Base-by-base conservation (phyloP, 2,888 invertebrate genomes). In the Aricia artaxerxes region DNA sequence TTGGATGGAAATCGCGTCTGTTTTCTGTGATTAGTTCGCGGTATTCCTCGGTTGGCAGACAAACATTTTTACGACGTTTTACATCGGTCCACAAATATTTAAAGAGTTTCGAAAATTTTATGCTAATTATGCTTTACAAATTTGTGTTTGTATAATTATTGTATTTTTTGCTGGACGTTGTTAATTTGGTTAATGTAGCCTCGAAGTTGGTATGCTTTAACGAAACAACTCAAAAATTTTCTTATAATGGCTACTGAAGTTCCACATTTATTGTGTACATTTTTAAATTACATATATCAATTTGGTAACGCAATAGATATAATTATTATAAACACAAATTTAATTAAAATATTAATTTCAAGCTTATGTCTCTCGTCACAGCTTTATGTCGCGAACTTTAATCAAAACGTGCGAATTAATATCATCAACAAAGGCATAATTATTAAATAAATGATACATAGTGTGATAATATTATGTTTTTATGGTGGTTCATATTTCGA, bases 41-140 rank as follows among this genome's bases (percentile, higher is more conserved):
- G 76, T 76, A 76, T 76, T 76, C 76, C 57, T 24, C 16, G 2
- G 57, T 38, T 57, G 75, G 75, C 9, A 44, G 49, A 31, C 31
- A 76, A 53, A 35, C 35, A 76, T 76, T 76, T 76, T 76, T 76
- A 76, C 76, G 76, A 76, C 57, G 76, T 57, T 76, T 53, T 76
- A 76, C 76, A 76, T 76, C 35, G 76, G 49, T 35, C 13, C 76
- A 53, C 49, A 76, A 76, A 76, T 76, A 76, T 76, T 57, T 35
- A 2, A 76, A 35, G 57, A 13, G 57, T 76, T 76, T 76, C 49
- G 35, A 57, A 57, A 57, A 76, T 35, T 57, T 76, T 57, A 76
- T 76, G 76, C 49, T 76, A 57, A 76, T 57, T 38, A 69, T 69
- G 35, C 35, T 69, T 38, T 57, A 64, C 78, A 40, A 64, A 78